Percentiles rank a stretch among this genome's conserved stretches.
phyloP scores from a whole-genome alignment of 1,140 invertebrate genomes.

The Leguminivora glycinivorella region DNA sequence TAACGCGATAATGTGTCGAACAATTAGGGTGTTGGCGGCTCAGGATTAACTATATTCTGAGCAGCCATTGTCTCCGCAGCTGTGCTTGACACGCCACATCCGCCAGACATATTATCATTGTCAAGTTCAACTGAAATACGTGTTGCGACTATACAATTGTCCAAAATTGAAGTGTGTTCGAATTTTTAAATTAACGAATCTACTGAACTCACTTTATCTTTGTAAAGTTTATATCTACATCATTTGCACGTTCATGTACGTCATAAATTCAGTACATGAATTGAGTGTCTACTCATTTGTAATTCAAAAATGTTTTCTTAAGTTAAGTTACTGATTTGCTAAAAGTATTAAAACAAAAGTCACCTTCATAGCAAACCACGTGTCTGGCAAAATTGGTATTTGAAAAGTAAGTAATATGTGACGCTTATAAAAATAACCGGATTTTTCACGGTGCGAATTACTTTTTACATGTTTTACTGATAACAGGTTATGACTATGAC shows the following conservation, averaged over 20 bases:
- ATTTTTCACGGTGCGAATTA: neutral
- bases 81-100: slow-evolving; percentile 50
- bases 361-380: neutral
- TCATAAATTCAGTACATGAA: neutral
- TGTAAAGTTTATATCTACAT: neutral
- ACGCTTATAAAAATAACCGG: slow-evolving; percentile 10
- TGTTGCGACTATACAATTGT: slow-evolving; percentile 41
- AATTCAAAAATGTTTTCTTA: neutral
- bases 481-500: neutral
- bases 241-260: neutral
- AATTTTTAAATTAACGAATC: neutral
- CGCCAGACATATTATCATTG: slow-evolving; percentile 66
- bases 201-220: neutral
- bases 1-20: neutral
- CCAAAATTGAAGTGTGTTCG: neutral
- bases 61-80: slow-evolving; percentile 57
- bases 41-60: slow-evolving; percentile 34
- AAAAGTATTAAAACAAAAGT: neutral
- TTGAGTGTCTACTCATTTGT: neutral
- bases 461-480: neutral
- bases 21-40: neutral
- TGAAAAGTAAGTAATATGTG: neutral
- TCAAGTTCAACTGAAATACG: slow-evolving; percentile 66
- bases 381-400: neutral
- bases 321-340: neutral